A percentile compares a stretch with the other conserved stretches of the same genome.
Conservation (phyloP, 1,140 invertebrate species). For the Trichoplusia ni region DNA sequence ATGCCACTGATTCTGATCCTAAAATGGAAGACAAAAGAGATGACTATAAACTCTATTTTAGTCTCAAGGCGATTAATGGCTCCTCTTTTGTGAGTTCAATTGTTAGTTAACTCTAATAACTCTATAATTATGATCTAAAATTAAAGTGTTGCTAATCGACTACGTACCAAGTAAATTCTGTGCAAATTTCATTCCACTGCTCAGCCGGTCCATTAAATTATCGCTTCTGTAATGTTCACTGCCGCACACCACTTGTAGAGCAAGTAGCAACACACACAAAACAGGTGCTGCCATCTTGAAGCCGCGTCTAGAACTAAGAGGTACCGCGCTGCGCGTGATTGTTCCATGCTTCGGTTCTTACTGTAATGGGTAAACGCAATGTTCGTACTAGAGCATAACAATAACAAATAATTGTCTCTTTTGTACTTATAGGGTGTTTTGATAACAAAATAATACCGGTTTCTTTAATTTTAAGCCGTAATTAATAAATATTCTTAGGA, state of each 20-base stretch:
- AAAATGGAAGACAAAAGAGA: too few relatives aligned
- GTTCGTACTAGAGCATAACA: slow-evolving; percentile 58
- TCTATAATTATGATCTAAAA: too few relatives aligned
- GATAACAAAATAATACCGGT: neutral
- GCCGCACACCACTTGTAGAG: slow-evolving; percentile 41
- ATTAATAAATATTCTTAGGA: neutral
- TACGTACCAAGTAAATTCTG: slow-evolving; percentile 82
- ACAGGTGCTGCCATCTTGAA: slow-evolving; percentile 65
- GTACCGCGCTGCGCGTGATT: slow-evolving; percentile 31
- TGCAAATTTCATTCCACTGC: slow-evolving; percentile 84
- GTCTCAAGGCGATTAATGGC: too few relatives aligned
- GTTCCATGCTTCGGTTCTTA: slow-evolving; percentile 54
- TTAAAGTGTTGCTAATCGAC: too few relatives aligned
- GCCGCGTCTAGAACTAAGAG: slow-evolving; percentile 48
- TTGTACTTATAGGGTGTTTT: slow-evolving; percentile 50
- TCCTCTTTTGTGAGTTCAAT: too few relatives aligned
- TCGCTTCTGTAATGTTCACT: slow-evolving; percentile 58
- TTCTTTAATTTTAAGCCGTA: neutral
- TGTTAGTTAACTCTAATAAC: too few relatives aligned
- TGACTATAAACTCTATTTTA: too few relatives aligned
- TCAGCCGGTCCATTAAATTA: slow-evolving; percentile 83
- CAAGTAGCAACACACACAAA: slow-evolving; percentile 45
- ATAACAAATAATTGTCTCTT: slow-evolving; percentile 40
- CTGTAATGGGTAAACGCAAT: slow-evolving; percentile 57
- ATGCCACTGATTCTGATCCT: slow-evolving; percentile 71